These are phyloP conservation scores for Perca flavescens DNA, from an alignment of 2,113 vertebrate genomes.

Conservation along the genomic window DNA sequence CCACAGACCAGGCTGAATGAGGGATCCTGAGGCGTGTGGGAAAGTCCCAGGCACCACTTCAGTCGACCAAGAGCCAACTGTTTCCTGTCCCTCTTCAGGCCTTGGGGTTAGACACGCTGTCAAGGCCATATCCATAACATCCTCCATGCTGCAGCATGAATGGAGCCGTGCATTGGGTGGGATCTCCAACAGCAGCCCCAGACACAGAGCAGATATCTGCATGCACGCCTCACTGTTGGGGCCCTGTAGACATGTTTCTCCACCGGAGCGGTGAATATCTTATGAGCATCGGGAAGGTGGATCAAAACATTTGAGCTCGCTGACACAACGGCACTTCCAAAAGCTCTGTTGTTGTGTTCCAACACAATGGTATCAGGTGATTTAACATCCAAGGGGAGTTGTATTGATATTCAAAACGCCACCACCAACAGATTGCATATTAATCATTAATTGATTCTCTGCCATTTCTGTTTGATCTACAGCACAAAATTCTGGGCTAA, in stretches of 20 bases:
- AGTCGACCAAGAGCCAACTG: constrained; percentile 70
- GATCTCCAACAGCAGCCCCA: constrained; percentile 47
- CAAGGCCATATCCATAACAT: constrained; percentile 69
- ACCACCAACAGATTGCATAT: constrained; percentile 79
- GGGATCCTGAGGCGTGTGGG: constrained; percentile 71
- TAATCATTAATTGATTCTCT: constrained; percentile 83
- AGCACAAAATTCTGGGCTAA: constrained; percentile 61
- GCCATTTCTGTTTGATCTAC: constrained; percentile 73
- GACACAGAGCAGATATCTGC: constrained; percentile 61
- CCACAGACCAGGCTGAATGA: constrained; percentile 68
- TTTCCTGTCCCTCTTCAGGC: constrained; percentile 75
- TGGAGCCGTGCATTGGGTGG: constrained; percentile 64
- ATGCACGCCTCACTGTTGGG: constrained; percentile 35
- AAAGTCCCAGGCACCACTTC: constrained; percentile 76
- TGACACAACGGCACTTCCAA: constrained; percentile 62
- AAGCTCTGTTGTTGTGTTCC: constrained; percentile 75
- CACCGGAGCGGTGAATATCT: constrained; percentile 65
- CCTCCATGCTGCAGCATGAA: constrained; percentile 62
- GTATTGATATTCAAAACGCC: constrained; percentile 79
- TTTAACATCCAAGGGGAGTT: constrained; percentile 80
- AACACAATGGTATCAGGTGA: constrained; percentile 82
- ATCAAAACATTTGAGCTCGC: constrained; percentile 75
- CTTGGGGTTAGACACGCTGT: constrained; percentile 60
- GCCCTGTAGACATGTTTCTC: constrained; percentile 48
- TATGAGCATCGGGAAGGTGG: constrained; percentile 68